phyloP scores from a whole-genome alignment of 92 coral and sea anemone species.

The Desmophyllum pertusum region DNA sequence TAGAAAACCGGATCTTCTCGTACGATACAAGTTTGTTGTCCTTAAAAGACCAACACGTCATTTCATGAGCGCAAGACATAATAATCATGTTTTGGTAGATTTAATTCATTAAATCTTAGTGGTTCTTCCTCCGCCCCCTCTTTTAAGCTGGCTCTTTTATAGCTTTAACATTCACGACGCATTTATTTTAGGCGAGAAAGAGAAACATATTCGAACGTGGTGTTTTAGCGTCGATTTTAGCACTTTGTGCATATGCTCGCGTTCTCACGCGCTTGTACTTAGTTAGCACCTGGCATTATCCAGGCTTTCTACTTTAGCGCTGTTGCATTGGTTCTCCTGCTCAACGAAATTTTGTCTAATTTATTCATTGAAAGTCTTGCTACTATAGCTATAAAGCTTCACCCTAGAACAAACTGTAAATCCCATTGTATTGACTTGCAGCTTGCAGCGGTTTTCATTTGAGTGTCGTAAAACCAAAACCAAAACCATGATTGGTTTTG shows the following conservation, averaged over 20 bases:
- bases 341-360: background rate
- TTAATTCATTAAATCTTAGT: background rate
- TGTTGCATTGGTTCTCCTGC: background rate
- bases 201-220: background rate
- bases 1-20: background rate
- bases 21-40: slow-evolving; percentile 4
- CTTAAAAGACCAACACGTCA: background rate
- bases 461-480: too few species aligned
- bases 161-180: background rate
- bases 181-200: background rate
- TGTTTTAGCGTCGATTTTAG: too few species aligned
- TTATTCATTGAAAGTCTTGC: background rate
- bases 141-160: background rate
- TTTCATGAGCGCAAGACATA: background rate
- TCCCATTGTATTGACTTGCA: too few species aligned
- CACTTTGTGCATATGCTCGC: too few species aligned
- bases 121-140: background rate
- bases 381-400: background rate
- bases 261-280: background rate
- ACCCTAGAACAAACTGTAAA: too few species aligned
- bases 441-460: too few species aligned
- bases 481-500: too few species aligned
- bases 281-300: background rate
- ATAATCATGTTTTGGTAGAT: background rate
- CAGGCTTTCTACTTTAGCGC: background rate